Base-by-base conservation (phyloP, 2,797 vertebrate species). In the Melanotaenia boesemani region DNA sequence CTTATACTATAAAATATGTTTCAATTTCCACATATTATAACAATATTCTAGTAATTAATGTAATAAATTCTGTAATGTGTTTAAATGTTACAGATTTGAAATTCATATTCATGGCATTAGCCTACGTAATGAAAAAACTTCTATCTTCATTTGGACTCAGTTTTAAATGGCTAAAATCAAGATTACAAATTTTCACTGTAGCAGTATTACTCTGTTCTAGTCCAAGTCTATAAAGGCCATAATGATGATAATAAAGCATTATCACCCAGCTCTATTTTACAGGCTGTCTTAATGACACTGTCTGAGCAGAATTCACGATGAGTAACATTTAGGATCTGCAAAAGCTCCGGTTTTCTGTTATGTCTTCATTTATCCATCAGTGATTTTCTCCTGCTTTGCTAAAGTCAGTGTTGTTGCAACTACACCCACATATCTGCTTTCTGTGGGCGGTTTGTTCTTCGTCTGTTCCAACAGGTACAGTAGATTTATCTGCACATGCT, bases 391-490 rank as follows among this genome's bases (percentile, higher is more conserved):
- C 59, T 44, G 73, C 37, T 64, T 52, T 72, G 62, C 46, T 63
- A 12, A 41, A 74, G 63, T 56, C 58, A 39, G 9, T 26, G 62
- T 44, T 44, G 34, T 67, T 76, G 61, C 66, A 70, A 79, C 85
- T 69, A 79, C 79, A n/a, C 86, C 84, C 82, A 85, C 86, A 24
- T 61, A 55, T 77, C 62, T 65, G 63, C 48, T 56, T 75, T 62
- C 67, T 67, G 84, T 81, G 81, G 87, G 82, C 73, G 73, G 78
- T 72, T 68, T 83, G 80, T 85, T 88, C 77, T 87, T 80, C 77
- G 69, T 84, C 75, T 82, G 58, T 69, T 84, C 66, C 74, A 83
- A 76, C 78, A 85, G 83, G 81, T 83, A 79, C 80, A 76, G 52
- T 46, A 64, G 55, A 41, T 37, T 60, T 80, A 63, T 74, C 70